Evolutionary conservation across 2,888 invertebrate genomes (phyloP).

Genomic region (Nesidiocoris tenuis): DNA sequence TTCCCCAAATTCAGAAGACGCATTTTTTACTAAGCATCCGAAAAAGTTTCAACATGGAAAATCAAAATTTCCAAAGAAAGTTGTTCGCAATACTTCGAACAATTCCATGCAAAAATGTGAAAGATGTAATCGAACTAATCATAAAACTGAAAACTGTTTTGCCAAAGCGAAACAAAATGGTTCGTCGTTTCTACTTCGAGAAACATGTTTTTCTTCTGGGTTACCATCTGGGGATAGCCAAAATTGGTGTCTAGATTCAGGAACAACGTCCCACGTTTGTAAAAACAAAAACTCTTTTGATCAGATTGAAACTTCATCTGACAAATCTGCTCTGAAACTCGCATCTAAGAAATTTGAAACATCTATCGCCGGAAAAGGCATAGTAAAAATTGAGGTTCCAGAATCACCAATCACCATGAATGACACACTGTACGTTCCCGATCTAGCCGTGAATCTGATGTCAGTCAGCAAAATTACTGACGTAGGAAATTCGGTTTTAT

Average conservation of each 20-base stretch:
- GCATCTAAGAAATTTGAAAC: slow-evolving; percentile 9
- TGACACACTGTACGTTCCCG: slow-evolving; percentile 24
- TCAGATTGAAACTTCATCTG: background rate
- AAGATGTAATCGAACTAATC: slow-evolving; percentile 8
- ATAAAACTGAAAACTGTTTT: slow-evolving; percentile 2
- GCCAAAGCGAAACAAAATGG: slow-evolving; percentile 12
- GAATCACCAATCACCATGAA: slow-evolving; percentile 8
- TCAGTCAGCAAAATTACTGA: slow-evolving; percentile 36
- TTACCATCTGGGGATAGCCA: background rate
- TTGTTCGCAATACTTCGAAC: too few relatives aligned
- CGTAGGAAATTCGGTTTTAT: slow-evolving; percentile 19
- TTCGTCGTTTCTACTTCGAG: slow-evolving; percentile 7
- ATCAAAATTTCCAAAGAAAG: too few relatives aligned
- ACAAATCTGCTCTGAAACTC: slow-evolving; percentile 8
- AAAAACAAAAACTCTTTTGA: too few relatives aligned
- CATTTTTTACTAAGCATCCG: slow-evolving; percentile 17
- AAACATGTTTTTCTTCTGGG: slow-evolving; percentile 18
- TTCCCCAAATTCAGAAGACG: slow-evolving; percentile 32
- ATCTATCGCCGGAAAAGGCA: slow-evolving; percentile 23
- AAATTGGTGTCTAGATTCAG: slow-evolving; percentile 28
- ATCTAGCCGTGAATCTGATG: slow-evolving; percentile 31
- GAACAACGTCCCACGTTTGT: slow-evolving; percentile 32
- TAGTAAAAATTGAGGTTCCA: background rate
- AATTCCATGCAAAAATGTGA: background rate
- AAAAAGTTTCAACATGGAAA: too few relatives aligned